Base-by-base conservation (phyloP, 2,113 vertebrate genomes). In the Promerops cafer region DNA sequence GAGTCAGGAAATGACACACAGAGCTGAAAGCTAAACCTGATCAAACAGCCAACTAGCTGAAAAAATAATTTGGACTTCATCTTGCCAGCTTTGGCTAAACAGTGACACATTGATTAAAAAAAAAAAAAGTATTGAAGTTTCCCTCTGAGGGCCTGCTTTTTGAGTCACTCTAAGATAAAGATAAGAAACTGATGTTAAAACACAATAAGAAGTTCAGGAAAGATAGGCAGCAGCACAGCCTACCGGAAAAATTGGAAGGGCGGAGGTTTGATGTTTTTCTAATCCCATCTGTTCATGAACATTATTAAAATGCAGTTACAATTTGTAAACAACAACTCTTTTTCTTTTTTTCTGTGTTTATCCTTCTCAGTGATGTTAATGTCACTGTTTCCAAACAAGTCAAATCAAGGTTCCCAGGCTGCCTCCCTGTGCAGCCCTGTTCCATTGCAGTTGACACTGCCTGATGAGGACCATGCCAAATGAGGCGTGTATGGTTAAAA, bases 1-100 rank as follows among this genome's bases (percentile, higher is more conserved):
- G 92, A 95, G 92, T 15, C 95, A 97, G 97, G 97, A 97, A 97
- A 94, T 93, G 86, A 97, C 95, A 96, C 78, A 95, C 71, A 76
- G 44, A 80, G 50, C 93, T 95, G 70, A 95, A 96, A 96, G 90
- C 86, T 86, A 88, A 96, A 93, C 63, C 82, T 94, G 91, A 96
- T 94, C 86, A 92, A 94, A 93, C 80, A 79, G 72, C 65, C 82
- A 96, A 13, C 81, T 93, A 89, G 86, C 94, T 97, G 95, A 93
- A 96, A 96, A 95, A 96, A 93, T 95, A 93, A 93, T 95, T 96
- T 96, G 68, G 61, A 72, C 86, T 87, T 89, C 60, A 71, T 84
- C 68, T 95, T 77, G n/a, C 50, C 33, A 65, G 53, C 66, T 94
- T 88, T 69, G 50, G 69, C 83, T 71, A 85, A 97, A 95, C 54